These are phyloP conservation scores for Syndactyla subalaris DNA, from an alignment of 2,797 vertebrate species.

Conservation along the genomic window DNA sequence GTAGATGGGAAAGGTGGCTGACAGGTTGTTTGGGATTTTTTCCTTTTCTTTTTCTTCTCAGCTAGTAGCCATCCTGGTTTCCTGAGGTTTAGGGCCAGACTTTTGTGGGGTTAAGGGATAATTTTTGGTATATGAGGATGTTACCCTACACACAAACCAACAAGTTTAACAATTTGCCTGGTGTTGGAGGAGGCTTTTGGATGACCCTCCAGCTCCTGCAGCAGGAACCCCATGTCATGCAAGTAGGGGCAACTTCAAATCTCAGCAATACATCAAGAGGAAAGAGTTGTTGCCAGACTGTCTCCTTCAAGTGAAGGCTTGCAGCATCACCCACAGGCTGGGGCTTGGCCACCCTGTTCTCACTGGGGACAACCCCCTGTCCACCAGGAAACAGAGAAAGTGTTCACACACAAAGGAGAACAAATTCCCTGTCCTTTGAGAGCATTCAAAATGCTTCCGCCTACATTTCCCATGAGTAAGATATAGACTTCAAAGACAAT, in stretches of 20 bases:
- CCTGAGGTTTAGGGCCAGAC: background rate
- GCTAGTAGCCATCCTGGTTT: background rate
- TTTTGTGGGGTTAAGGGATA: background rate
- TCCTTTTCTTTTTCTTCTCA: fast-evolving
- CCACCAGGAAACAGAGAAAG: fast-evolving
- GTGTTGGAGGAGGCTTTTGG: background rate
- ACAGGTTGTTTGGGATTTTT: background rate
- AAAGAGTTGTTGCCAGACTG: background rate
- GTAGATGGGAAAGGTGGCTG: background rate
- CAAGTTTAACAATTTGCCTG: background rate
- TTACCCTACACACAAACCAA: background rate
- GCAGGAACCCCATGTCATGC: background rate
- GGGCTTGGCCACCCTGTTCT: background rate
- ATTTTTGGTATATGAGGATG: background rate
- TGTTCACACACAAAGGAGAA: background rate
- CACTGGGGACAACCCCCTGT: background rate
- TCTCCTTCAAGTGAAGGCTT: background rate
- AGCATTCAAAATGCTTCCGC: background rate
- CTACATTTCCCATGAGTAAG: background rate
- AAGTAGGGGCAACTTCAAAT: background rate
- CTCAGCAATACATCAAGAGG: background rate
- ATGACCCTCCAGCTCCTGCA: background rate
- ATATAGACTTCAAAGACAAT: background rate
- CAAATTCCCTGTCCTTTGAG: background rate
- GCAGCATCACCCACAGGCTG: background rate